phyloP scores from a whole-genome alignment of 2,113 vertebrate genomes.

The Pterocles orientalis region DNA sequence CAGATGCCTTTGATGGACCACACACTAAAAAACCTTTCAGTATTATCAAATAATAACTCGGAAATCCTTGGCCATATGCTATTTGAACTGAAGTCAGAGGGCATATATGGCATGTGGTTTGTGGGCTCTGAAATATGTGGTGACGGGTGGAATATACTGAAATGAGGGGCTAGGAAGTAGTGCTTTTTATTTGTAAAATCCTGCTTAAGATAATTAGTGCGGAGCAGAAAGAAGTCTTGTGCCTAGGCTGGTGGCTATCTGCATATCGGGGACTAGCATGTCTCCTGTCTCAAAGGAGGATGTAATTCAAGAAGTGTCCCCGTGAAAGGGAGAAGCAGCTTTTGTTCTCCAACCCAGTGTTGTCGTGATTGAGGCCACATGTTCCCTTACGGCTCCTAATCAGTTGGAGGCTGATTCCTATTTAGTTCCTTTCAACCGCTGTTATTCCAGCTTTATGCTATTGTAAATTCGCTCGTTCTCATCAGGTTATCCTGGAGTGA shows the following conservation, averaged over 20 bases:
- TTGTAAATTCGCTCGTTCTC: not conserved
- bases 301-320: slow-evolving; percentile 59
- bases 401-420: slow-evolving; percentile 30
- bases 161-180: not conserved
- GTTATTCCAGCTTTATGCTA: slow-evolving; percentile 57
- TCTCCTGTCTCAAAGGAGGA: slow-evolving; percentile 19
- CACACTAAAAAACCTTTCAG: slow-evolving; percentile 22
- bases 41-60: slow-evolving; percentile 29
- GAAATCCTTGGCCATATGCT: not conserved
- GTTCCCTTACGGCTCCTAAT: slow-evolving; percentile 36
- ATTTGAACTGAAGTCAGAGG: slow-evolving; percentile 35
- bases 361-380: slow-evolving; percentile 55
- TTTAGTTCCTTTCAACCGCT: slow-evolving; percentile 44
- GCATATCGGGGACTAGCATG: not conserved
- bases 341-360: not conserved
- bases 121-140: not conserved
- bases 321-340: slow-evolving; percentile 32
- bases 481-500: not conserved
- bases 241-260: not conserved
- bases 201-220: not conserved
- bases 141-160: not conserved
- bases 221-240: slow-evolving; percentile 17
- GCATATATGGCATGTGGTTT: not conserved
- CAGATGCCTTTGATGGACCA: slow-evolving; percentile 39
- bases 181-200: slow-evolving; percentile 30